A percentile compares a stretch with the other conserved stretches of the same genome.
These are phyloP conservation scores for Vandiemenella viatica DNA, from an alignment of 2,888 invertebrate genomes.

Conservation along the genomic window DNA sequence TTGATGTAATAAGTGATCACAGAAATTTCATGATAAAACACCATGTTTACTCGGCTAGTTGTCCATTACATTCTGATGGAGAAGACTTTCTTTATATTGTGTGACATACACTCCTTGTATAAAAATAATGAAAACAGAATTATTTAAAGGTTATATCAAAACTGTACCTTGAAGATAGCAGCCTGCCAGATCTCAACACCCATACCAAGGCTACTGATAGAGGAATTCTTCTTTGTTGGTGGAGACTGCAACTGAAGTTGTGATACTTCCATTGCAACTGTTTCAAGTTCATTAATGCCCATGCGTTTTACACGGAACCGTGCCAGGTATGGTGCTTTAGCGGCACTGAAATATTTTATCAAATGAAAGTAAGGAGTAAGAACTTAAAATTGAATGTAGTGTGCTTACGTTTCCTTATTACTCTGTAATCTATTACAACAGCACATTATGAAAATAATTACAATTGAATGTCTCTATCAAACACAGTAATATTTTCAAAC, in stretches of 20 bases:
- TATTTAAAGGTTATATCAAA: no score
- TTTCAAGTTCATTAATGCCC: constrained; percentile 83
- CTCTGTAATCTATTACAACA: no score
- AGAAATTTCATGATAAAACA: no score
- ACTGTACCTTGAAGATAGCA: constrained; percentile 90
- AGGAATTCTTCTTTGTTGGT: constrained; percentile 20
- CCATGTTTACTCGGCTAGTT: no score
- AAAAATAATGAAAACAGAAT: neutral
- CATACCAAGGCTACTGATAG: constrained; percentile 26
- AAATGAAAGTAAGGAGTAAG: neutral
- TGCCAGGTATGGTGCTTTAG: constrained; percentile 96
- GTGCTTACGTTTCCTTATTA: no score
- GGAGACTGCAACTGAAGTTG: constrained; percentile 29
- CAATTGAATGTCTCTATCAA: no score
- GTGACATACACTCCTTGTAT: no score
- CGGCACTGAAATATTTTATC: constrained; percentile 49
- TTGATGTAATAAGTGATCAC: no score
- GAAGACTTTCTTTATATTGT: no score
- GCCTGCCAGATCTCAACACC: constrained; percentile 83
- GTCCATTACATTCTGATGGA: no score
- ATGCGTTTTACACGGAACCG: constrained; percentile 82
- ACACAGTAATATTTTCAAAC: neutral
- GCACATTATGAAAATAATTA: no score
- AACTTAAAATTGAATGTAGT: neutral
- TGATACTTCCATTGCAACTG: constrained; percentile 56